A percentile compares a stretch with the other conserved stretches of the same genome.
phyloP scores from a whole-genome alignment of 2,888 invertebrate genomes.

The Sminthurinus aureus region DNA sequence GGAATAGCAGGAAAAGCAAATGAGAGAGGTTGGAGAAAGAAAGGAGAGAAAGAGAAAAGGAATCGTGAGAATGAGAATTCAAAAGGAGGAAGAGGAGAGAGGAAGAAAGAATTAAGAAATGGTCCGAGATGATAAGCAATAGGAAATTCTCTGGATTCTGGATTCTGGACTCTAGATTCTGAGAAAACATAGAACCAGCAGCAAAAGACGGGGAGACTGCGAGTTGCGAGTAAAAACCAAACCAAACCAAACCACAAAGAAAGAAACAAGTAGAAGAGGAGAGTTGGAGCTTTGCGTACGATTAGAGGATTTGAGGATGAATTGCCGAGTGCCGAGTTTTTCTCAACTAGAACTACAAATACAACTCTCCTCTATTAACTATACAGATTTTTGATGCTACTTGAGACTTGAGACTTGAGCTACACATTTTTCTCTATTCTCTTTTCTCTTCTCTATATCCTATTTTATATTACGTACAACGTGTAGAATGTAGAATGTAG shows the following conservation, averaged over 20 bases:
- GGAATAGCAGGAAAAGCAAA: conserved; percentile 7
- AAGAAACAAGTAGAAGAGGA: background rate
- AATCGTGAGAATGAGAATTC: conserved; percentile 24
- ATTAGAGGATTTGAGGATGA: conserved; percentile 1
- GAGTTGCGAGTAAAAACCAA: background rate
- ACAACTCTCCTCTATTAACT: background rate
- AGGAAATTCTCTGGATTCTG: background rate
- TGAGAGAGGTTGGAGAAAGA: background rate
- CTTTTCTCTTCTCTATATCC: no score
- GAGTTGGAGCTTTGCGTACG: background rate
- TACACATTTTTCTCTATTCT: no score
- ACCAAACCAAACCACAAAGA: background rate
- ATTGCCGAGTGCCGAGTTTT: background rate
- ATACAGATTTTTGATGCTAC: no score
- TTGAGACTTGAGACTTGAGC: no score
- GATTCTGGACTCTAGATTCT: no score
- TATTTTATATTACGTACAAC: no score
- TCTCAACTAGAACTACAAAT: background rate
- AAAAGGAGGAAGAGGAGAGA: conserved; percentile 18
- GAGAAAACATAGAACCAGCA: no score
- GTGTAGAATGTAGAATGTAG: no score
- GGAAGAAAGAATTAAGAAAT: conserved; percentile 2
- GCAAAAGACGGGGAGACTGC: no score
- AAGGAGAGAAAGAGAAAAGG: background rate
- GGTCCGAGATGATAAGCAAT: background rate